A percentile compares a stretch with the other conserved stretches of the same genome.
These are phyloP conservation scores for Danaus chrysippus DNA, from an alignment of 2,888 invertebrate species.

Conservation along the genomic window DNA sequence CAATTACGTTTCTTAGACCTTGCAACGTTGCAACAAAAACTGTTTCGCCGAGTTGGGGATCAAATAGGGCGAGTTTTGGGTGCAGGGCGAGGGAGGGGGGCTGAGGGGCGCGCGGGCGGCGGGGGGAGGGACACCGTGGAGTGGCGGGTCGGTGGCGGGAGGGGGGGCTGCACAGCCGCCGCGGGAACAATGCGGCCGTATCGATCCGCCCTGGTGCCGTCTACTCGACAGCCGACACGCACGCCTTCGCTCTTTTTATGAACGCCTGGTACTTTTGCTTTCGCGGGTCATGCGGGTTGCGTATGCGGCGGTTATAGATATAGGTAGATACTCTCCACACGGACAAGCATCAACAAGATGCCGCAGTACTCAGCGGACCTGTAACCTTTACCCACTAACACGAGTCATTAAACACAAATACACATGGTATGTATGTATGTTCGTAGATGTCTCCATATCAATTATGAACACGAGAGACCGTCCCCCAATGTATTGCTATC, in stretches of 20 bases:
- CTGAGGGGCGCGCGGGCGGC: conserved; percentile 38
- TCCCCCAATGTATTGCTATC: conserved; percentile 26
- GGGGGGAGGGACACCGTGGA: conserved; percentile 72
- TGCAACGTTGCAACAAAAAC: conserved; percentile 67
- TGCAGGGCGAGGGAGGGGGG: conserved; percentile 51
- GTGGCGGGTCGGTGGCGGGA: conserved; percentile 49
- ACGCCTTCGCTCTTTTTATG: conserved; percentile 59
- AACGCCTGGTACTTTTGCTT: conserved; percentile 69
- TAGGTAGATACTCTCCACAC: no score
- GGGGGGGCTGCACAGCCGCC: conserved; percentile 44
- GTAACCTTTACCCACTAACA: no score
- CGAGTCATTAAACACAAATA: no score
- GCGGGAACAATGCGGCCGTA: conserved; percentile 76
- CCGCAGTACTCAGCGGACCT: no score
- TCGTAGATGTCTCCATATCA: conserved; percentile 34
- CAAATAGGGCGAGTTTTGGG: conserved; percentile 73
- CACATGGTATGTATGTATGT: no score
- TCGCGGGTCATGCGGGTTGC: conserved; percentile 34
- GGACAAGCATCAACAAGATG: no score
- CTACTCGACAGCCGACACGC: conserved; percentile 56
- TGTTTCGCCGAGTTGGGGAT: conserved; percentile 69
- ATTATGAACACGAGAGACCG: conserved; percentile 28
- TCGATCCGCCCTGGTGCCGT: conserved; percentile 65
- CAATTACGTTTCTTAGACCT: conserved; percentile 35
- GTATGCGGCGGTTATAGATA: conserved; percentile 13